Percentiles rank a stretch among this genome's conserved stretches.
phyloP scores from a whole-genome alignment of 2,888 invertebrate genomes.

The Anodontia alba region DNA sequence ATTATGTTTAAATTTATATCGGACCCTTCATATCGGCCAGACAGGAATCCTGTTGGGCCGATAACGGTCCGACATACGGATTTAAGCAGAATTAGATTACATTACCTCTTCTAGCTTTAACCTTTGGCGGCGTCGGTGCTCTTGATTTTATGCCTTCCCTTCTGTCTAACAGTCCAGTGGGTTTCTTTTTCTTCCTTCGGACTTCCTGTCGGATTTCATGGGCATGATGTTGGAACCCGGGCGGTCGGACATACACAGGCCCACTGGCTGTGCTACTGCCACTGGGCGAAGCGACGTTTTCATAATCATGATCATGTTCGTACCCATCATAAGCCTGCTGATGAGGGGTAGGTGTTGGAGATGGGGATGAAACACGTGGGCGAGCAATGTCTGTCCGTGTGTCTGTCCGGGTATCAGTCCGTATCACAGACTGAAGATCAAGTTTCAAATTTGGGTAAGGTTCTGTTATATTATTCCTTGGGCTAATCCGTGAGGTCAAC shows the following conservation, averaged over 20 bases:
- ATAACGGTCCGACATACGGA: no score
- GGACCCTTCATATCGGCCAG: no score
- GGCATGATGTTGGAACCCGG: slow-evolving; percentile 83
- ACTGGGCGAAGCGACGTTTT: slow-evolving; percentile 79
- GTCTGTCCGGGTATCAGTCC: slow-evolving; percentile 18
- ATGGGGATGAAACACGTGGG: slow-evolving; percentile 37
- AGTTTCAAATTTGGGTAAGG: slow-evolving; percentile 52
- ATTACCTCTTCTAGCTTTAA: slow-evolving; percentile 79
- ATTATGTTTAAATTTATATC: no score
- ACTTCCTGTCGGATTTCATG: slow-evolving; percentile 74
- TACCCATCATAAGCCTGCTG: slow-evolving; percentile 70
- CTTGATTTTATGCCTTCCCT: slow-evolving; percentile 76
- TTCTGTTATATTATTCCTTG: slow-evolving; percentile 41
- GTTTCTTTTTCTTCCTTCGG: slow-evolving; percentile 79
- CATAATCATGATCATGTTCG: slow-evolving; percentile 81
- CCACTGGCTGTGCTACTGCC: slow-evolving; percentile 83
- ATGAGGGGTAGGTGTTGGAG: slow-evolving; percentile 42
- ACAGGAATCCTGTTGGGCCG: no score
- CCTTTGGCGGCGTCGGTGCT: slow-evolving; percentile 80
- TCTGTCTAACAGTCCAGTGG: slow-evolving; percentile 65
- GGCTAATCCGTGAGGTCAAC: slow-evolving; percentile 47
- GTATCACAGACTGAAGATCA: slow-evolving; percentile 46
- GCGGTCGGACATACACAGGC: slow-evolving; percentile 82
- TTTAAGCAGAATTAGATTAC: background rate
- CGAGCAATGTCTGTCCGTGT: slow-evolving; percentile 14